These are phyloP conservation scores for Oscheius onirici DNA, from an alignment of 2,888 invertebrate species.

Conservation along the genomic window DNA sequence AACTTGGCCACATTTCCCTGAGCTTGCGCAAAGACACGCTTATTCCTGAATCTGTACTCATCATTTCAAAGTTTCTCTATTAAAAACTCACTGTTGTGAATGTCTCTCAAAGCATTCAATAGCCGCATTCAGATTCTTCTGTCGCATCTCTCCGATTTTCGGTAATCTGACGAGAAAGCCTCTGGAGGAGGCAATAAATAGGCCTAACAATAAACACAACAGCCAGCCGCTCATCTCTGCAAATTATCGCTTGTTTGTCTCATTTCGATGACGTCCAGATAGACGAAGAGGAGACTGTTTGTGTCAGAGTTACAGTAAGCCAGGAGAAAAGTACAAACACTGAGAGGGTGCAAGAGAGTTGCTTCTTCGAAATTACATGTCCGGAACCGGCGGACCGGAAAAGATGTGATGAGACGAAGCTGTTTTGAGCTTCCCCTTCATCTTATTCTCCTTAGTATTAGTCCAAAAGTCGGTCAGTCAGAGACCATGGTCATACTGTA, in stretches of 20 bases:
- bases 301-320: neutral
- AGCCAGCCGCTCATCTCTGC: conserved; percentile 7
- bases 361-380: neutral
- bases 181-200: conserved; percentile 2
- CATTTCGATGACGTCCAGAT: neutral
- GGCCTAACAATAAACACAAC: conserved; percentile 23
- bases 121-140: conserved; percentile 14
- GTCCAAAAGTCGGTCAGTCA: too few relatives aligned
- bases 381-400: neutral
- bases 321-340: neutral
- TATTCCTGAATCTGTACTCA: conserved; percentile 30
- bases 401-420: neutral
- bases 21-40: conserved; percentile 33
- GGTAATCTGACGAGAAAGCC: conserved; percentile 24
- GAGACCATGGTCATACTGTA: too few relatives aligned
- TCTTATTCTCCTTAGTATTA: too few relatives aligned
- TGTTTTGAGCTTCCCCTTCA: too few relatives aligned
- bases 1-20: conserved; percentile 34
- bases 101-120: conserved; percentile 30
- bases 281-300: neutral
- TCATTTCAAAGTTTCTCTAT: neutral
- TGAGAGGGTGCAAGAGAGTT: neutral
- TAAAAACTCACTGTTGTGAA: conserved; percentile 28
- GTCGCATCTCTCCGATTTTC: conserved; percentile 32
- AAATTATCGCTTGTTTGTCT: neutral